Evolutionary conservation across 2,113 vertebrate species (phyloP), one percentile per base, ranked within the genome.

Genomic region (Nothocercus nigrocapillus): DNA sequence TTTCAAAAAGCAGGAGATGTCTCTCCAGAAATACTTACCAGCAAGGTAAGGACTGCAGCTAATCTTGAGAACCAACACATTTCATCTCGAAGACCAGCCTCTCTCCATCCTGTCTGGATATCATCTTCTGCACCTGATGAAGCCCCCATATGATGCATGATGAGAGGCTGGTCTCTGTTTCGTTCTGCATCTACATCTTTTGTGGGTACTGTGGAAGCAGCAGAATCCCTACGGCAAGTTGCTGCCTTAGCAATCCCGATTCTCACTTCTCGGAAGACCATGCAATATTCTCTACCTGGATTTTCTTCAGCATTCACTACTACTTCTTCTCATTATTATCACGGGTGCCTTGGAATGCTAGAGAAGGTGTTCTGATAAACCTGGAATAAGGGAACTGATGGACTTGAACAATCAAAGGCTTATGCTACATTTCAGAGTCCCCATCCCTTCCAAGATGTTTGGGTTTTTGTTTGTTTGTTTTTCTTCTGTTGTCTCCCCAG

Each of bases 91-190:
- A 79, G 21, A 69, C 11, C 16, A 69, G 13, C 12, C 24, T 85
- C 16, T 72, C 42, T 80, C 25, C 64, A 32, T n/a, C 30, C n/a
- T 36, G 2, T 51, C 21, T 56, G 64, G 6, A 42, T 28, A 64
- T 4, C 32, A 28, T 54, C 63, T 87, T 85, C 42, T 36, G 38
- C 49, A 53, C 20, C 32, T 51, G n/a, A 3, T 42, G 56, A 75
- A 42, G n/a, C 11, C 40, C n/a, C 22, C 0, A 0, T 22, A 3
- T 19, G 12, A 32, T 85, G 7, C 18, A 5, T 8, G 13, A 14
- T 11, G 4, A 1, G 34, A 70, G 38, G 10, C 8, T 19, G 28
- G 9, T 58, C 63, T 66, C 54, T 58, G 25, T 24, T 56, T 30
- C 68, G 34, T 34, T 28, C 38, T 83, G 17, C 76, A 92, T 19